phyloP scores from a whole-genome alignment of 2,113 vertebrate genomes.

The Daphoenositta chrysoptera region DNA sequence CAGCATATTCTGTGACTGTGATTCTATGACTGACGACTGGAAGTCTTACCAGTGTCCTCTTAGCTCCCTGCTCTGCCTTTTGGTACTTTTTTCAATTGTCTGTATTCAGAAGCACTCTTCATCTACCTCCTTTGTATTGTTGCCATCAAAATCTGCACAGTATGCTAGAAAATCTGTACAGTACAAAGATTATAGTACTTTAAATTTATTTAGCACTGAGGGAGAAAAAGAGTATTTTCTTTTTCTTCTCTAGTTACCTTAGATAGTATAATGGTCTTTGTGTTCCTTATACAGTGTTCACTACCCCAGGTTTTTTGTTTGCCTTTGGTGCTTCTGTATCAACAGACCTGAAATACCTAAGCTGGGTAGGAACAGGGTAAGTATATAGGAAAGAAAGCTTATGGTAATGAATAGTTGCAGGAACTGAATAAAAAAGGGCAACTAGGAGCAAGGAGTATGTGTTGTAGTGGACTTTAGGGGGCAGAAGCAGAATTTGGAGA shows the following conservation, averaged over 20 bases:
- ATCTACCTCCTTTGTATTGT: neutral
- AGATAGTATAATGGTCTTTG: neutral
- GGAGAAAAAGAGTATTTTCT: neutral
- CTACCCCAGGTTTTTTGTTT: neutral
- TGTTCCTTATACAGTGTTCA: neutral
- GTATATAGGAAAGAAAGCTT: neutral
- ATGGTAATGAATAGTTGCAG: neutral
- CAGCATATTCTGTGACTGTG: neutral
- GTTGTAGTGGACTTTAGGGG: neutral
- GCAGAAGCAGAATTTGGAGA: neutral
- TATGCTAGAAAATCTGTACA: neutral
- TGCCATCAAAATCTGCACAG: neutral
- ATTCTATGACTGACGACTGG: neutral
- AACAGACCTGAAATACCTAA: neutral
- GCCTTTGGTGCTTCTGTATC: accelerated
- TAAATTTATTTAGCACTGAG: neutral
- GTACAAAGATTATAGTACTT: neutral
- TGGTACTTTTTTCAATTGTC: neutral
- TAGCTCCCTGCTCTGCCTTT: neutral
- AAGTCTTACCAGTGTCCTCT: neutral
- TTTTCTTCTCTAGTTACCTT: neutral
- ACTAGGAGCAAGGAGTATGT: neutral
- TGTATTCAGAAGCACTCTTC: neutral
- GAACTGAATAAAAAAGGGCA: neutral
- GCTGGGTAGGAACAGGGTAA: neutral